Evolutionary conservation across 2,888 invertebrate species (phyloP), one percentile per base, ranked within the genome.

Genomic region (Cephus spinipes): DNA sequence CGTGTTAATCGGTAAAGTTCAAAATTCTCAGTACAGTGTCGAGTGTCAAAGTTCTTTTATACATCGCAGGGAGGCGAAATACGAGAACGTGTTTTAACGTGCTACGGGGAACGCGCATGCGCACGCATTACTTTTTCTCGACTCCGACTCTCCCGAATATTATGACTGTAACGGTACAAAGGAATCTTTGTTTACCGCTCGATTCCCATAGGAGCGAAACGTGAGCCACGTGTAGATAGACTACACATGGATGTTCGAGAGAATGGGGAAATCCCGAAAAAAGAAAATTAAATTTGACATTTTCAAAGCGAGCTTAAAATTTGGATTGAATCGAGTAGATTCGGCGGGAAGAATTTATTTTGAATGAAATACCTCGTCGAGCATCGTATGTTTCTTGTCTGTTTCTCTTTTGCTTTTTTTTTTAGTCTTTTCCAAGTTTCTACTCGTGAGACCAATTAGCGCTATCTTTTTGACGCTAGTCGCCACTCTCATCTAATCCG

Each of bases 401-500:
- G 15, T 36, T 15, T 68, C 40, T 34, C 23, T 23, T 33, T 33
- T 73, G 6, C 73, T 6, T 33, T 23, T 33, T 35, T 75, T 78
- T 76, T 55, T 35, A 1, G 35, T 40, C 33, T 34, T 73, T 69
- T 69, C 31, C 12, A 76, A 69, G 68, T 76, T 76, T 79, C 73
- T 69, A 76, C 76, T 76, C 76, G 36, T 69, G 73, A 74, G 74
- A 76, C 73, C 76, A 76, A 79, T 79, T 79, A 76, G 74, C 74
- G 76, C 73, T 73, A 40, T 78, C 36, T 76, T 15, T 36, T 30
- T 33, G 69, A 34, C 78, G 35, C 68, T 34, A 73, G 31, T 76
- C 31, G 55, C 30, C 73, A 73, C 74, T 79, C 79, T 79, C 76
- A 73, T 76, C 75, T 74, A 12, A 69, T 12, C 32, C 69, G 30